Conservation (phyloP, 1,140 invertebrate genomes). For the Globodera rostochiensis region DNA sequence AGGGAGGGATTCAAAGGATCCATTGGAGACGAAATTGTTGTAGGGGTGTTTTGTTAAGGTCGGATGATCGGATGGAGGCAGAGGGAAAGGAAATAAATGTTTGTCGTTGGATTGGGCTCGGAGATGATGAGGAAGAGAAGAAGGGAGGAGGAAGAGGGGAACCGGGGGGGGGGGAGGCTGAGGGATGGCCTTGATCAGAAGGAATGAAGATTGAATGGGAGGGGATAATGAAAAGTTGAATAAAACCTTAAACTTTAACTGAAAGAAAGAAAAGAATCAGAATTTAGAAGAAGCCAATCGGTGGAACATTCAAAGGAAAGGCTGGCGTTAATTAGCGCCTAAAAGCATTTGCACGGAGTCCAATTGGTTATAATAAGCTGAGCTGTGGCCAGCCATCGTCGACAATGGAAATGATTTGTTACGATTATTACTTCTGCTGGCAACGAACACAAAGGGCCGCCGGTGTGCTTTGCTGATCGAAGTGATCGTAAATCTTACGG, state of each 20-base stretch:
- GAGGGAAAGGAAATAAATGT: not conserved
- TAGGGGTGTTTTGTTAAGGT: not conserved
- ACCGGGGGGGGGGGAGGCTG: not conserved
- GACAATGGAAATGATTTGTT: not conserved
- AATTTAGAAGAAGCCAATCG: not conserved
- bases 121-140: not conserved
- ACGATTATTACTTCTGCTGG: not conserved
- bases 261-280: not conserved
- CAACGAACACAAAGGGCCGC: not conserved
- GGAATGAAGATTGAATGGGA: not conserved
- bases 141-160: not conserved
- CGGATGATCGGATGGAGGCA: not conserved
- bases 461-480: not conserved
- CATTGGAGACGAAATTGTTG: slow-evolving; percentile 2
- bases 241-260: not conserved
- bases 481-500: not conserved
- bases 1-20: not conserved
- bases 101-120: not conserved
- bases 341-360: not conserved
- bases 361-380: not conserved
- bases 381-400: not conserved
- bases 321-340: not conserved
- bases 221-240: not conserved
- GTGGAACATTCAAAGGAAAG: not conserved
- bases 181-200: not conserved